Evolutionary conservation across 2,888 invertebrate genomes (phyloP).

Genomic region (Deilephila elpenor): DNA sequence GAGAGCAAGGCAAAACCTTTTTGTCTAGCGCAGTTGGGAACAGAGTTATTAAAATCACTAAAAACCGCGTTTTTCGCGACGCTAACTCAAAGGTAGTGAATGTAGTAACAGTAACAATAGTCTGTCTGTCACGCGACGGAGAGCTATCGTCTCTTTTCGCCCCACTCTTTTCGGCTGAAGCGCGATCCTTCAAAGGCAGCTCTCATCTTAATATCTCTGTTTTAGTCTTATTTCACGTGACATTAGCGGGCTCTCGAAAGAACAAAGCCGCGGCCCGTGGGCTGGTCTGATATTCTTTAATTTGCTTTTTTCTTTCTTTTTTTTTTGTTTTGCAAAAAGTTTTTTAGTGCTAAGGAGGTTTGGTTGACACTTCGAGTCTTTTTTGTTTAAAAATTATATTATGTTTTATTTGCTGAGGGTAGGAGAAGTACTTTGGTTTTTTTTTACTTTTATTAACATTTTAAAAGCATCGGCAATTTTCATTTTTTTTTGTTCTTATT

Average conservation of each 20-base stretch:
- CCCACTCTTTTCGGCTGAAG: slow-evolving; percentile 70
- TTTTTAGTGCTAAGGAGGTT: no score
- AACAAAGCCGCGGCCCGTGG: slow-evolving; percentile 50
- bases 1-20: slow-evolving; percentile 7
- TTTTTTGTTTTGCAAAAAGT: not conserved
- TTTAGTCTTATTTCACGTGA: slow-evolving; percentile 80
- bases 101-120: slow-evolving; percentile 38
- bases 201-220: slow-evolving; percentile 81
- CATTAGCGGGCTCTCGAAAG: slow-evolving; percentile 67
- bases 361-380: no score
- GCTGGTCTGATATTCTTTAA: slow-evolving; percentile 42
- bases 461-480: no score
- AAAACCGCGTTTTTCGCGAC: slow-evolving; percentile 13
- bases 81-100: slow-evolving; percentile 34
- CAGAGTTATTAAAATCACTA: slow-evolving; percentile 20
- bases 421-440: no score
- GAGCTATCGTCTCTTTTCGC: slow-evolving; percentile 58
- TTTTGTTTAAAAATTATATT: no score
- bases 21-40: slow-evolving; percentile 5
- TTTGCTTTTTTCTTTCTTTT: not conserved
- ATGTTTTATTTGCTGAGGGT: no score
- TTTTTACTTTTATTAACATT: no score
- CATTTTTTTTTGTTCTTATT: no score
- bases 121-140: slow-evolving; percentile 46
- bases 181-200: slow-evolving; percentile 73